phyloP scores from a whole-genome alignment of 2,113 vertebrate species.

The Petromus typicus region DNA sequence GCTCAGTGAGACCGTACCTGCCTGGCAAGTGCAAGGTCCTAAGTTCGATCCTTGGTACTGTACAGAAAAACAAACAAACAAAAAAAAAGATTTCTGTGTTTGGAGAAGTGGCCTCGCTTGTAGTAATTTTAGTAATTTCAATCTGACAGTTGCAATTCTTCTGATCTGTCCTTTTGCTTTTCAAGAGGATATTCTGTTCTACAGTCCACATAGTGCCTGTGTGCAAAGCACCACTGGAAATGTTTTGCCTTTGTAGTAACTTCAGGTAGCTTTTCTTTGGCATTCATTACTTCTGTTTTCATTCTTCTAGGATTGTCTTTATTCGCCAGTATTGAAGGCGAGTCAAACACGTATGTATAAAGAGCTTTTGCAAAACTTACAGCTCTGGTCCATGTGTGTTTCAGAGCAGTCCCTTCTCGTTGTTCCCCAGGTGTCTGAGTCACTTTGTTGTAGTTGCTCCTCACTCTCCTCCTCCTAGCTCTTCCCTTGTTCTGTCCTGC shows the following conservation, averaged over 20 bases:
- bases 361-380: neutral
- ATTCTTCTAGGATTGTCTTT: conserved; percentile 84
- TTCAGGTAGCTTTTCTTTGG: neutral
- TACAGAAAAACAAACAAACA: too few species aligned
- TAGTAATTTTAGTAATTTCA: neutral
- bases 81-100: neutral
- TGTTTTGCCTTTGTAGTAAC: neutral
- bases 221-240: neutral
- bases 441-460: neutral
- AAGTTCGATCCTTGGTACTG: too few species aligned
- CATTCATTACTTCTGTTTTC: neutral
- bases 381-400: too few species aligned
- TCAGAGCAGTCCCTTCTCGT: neutral
- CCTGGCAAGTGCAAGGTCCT: too few species aligned
- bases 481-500: fast-evolving
- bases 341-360: conserved; percentile 85
- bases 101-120: neutral
- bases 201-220: too few species aligned
- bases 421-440: neutral
- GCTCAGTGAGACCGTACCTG: too few species aligned
- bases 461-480: neutral
- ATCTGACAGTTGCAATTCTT: neutral
- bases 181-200: neutral
- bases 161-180: neutral
- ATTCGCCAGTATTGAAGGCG: conserved; percentile 83